A percentile compares a stretch with the other conserved stretches of the same genome.
phyloP scores from a whole-genome alignment of 2,113 vertebrate species.

The Dendrocopos noguchii region DNA sequence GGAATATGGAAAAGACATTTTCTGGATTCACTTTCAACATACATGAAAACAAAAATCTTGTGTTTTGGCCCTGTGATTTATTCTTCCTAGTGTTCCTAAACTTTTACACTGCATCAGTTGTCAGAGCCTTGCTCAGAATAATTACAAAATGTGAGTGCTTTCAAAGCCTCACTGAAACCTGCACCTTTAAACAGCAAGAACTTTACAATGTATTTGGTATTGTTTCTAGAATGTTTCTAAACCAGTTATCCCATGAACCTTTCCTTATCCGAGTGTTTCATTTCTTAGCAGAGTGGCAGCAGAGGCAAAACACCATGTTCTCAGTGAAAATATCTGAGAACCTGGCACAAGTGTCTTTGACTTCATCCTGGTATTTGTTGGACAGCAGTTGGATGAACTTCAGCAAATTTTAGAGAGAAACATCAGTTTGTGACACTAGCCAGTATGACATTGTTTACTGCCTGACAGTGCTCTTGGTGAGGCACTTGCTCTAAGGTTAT shows the following conservation, averaged over 20 bases:
- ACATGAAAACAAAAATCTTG: neutral
- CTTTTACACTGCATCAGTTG: neutral
- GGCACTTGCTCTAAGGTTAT: neutral
- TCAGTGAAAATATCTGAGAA: neutral
- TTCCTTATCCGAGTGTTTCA: neutral
- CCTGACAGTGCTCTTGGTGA: neutral
- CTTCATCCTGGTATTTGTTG: neutral
- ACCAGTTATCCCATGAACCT: neutral
- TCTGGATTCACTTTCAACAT: neutral
- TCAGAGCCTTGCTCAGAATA: neutral
- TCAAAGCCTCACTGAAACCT: neutral
- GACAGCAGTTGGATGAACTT: neutral
- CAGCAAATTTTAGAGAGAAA: neutral
- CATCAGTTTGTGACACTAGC: neutral
- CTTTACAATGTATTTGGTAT: neutral
- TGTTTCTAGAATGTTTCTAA: neutral
- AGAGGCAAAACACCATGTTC: neutral
- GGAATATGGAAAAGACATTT: neutral
- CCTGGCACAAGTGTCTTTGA: neutral
- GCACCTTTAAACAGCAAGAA: neutral
- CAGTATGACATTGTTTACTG: neutral
- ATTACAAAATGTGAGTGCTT: neutral
- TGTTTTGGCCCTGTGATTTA: neutral
- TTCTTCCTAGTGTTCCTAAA: neutral
- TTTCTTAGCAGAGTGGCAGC: neutral